These are phyloP conservation scores for Nemotelus nigrinus DNA, from an alignment of 2,888 invertebrate species.

Conservation along the genomic window DNA sequence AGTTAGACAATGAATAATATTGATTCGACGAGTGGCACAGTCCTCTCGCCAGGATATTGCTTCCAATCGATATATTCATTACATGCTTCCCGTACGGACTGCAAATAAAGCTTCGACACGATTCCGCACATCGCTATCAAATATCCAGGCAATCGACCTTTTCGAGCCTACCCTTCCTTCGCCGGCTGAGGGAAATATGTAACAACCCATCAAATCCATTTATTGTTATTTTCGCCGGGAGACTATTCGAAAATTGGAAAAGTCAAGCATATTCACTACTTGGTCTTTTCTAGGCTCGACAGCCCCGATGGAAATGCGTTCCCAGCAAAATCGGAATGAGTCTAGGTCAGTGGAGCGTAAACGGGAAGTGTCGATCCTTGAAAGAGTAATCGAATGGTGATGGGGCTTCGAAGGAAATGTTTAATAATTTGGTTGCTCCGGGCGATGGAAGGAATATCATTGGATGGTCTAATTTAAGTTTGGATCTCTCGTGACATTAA, in stretches of 20 bases:
- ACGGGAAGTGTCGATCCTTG: not conserved
- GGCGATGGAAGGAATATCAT: too few species aligned
- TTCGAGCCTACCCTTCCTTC: slow-evolving; percentile 28
- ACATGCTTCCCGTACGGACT: slow-evolving; percentile 1
- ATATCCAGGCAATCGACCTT: slow-evolving; percentile 45
- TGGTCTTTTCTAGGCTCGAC: not conserved
- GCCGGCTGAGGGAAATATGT: slow-evolving; percentile 16
- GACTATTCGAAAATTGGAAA: slow-evolving; percentile 51
- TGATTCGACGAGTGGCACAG: too few species aligned
- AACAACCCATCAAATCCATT: slow-evolving; percentile 50
- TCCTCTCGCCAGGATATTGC: not conserved
- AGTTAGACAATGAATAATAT: too few species aligned
- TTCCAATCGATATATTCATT: slow-evolving; percentile 23
- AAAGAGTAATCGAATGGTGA: not conserved
- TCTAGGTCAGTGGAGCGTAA: slow-evolving; percentile 1
- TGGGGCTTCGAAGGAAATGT: too few species aligned
- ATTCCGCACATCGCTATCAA: slow-evolving; percentile 8
- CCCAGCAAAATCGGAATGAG: not conserved
- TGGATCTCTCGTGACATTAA: too few species aligned
- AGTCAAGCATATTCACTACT: slow-evolving; percentile 48
- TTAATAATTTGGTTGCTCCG: too few species aligned
- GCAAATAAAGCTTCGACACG: slow-evolving; percentile 9
- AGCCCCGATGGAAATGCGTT: not conserved
- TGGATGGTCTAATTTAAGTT: too few species aligned
- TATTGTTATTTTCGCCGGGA: slow-evolving; percentile 50